Conservation (phyloP, 2,797 vertebrate genomes). For the Galagoides demidoff region DNA sequence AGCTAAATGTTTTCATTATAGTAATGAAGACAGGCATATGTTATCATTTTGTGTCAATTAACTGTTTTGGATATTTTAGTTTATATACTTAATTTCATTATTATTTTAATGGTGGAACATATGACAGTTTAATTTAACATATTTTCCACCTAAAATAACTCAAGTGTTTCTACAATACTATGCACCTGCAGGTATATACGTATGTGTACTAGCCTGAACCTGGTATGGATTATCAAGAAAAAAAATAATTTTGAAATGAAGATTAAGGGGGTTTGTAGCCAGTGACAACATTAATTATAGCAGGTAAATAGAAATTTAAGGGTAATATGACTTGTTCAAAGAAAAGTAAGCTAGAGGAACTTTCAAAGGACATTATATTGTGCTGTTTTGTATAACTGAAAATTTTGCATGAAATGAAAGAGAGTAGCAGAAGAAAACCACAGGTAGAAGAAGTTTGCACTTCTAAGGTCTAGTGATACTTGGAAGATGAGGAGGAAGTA, state of each 20-base stretch:
- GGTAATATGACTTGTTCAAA: neutral
- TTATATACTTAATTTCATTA: slow-evolving; percentile 22
- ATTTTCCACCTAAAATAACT: neutral
- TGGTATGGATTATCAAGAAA: neutral
- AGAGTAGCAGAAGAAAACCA: neutral
- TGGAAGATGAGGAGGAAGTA: neutral
- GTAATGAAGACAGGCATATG: slow-evolving; percentile 45
- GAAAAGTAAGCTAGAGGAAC: neutral
- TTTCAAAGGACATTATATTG: neutral
- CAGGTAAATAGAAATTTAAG: neutral
- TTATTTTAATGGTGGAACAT: slow-evolving; percentile 23
- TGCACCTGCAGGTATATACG: neutral
- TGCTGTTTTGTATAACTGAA: neutral
- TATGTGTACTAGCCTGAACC: neutral
- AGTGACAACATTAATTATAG: neutral
- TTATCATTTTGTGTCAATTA: slow-evolving; percentile 49
- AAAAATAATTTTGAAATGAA: neutral
- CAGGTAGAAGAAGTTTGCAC: neutral
- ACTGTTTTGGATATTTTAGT: slow-evolving; percentile 27
- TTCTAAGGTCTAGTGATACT: neutral
- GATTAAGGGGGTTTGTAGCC: neutral
- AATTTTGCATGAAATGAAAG: neutral
- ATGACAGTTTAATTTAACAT: neutral
- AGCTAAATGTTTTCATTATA: slow-evolving; percentile 65
- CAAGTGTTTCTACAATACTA: neutral